phyloP scores from a whole-genome alignment of 2,888 invertebrate genomes.

The Polydesmus complanatus region DNA sequence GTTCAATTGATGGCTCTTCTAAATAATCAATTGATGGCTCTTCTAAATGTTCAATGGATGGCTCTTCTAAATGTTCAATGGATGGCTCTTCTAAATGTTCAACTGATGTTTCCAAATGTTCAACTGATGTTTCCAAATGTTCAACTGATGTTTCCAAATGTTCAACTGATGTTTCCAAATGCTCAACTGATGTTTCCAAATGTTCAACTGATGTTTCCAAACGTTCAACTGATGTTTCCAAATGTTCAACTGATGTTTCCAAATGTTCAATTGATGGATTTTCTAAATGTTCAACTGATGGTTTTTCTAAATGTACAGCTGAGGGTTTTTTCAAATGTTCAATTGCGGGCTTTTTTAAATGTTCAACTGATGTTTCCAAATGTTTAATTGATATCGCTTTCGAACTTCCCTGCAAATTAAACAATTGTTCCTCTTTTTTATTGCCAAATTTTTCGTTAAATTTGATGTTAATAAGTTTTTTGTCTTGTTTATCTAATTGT shows the following conservation, averaged over 20 bases:
- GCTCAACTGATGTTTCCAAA: slow-evolving; percentile 29
- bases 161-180: slow-evolving; percentile 26
- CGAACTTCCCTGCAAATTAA: too few relatives aligned
- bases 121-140: neutral
- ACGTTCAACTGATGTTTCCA: slow-evolving; percentile 8
- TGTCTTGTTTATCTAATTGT: too few relatives aligned
- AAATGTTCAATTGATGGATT: slow-evolving; percentile 26
- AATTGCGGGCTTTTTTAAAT: neutral
- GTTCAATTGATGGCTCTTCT: neutral
- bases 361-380: slow-evolving; percentile 8
- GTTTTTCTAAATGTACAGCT: slow-evolving; percentile 5
- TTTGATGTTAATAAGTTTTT: too few relatives aligned
- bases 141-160: slow-evolving; percentile 9
- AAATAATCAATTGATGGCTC: neutral
- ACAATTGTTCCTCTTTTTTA: too few relatives aligned
- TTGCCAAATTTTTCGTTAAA: too few relatives aligned
- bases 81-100: slow-evolving; percentile 27
- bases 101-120: slow-evolving; percentile 28
- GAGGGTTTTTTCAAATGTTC: slow-evolving; percentile 3
- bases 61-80: slow-evolving; percentile 9
- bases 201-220: slow-evolving; percentile 5
- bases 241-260: slow-evolving; percentile 22
- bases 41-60: neutral
- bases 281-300: slow-evolving; percentile 25
- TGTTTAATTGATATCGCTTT: neutral